These are phyloP conservation scores for Reticulitermes speratus DNA, from an alignment of 1,140 invertebrate genomes.

Conservation along the genomic window DNA sequence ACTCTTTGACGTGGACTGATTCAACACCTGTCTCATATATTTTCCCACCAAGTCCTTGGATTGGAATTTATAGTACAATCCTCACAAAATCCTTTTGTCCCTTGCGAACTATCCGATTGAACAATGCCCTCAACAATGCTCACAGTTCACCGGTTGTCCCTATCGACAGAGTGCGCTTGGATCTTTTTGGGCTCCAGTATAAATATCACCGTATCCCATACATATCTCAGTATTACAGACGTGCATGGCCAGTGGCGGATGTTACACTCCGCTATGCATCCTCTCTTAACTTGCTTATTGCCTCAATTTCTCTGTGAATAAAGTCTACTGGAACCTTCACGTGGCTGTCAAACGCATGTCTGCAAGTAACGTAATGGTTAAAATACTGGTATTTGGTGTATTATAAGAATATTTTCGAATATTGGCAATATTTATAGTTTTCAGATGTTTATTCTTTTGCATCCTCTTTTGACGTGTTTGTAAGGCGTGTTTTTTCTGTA, in stretches of 20 bases:
- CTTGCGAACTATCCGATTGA: not conserved
- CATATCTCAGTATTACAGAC: no score
- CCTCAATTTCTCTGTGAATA: no score
- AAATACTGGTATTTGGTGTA: no score
- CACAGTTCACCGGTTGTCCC: not conserved
- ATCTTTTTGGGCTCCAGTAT: not conserved
- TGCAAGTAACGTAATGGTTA: no score
- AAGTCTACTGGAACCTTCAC: no score
- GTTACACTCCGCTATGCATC: not conserved
- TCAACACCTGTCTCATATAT: constrained; percentile 15
- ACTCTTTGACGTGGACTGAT: not conserved
- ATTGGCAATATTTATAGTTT: no score
- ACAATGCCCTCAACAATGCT: not conserved
- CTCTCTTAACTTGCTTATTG: no score
- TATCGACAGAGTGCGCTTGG: not conserved
- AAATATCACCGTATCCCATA: not conserved
- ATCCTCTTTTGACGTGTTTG: no score
- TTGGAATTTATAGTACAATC: not conserved
- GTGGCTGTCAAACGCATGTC: no score
- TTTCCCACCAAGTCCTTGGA: constrained; percentile 1
- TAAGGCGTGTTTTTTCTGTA: no score
- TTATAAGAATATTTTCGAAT: no score
- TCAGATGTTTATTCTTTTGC: no score
- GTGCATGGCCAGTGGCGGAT: not conserved
- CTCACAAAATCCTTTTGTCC: not conserved